Conservation (phyloP, 2,888 invertebrate species). For the Ophion slaviceki region DNA sequence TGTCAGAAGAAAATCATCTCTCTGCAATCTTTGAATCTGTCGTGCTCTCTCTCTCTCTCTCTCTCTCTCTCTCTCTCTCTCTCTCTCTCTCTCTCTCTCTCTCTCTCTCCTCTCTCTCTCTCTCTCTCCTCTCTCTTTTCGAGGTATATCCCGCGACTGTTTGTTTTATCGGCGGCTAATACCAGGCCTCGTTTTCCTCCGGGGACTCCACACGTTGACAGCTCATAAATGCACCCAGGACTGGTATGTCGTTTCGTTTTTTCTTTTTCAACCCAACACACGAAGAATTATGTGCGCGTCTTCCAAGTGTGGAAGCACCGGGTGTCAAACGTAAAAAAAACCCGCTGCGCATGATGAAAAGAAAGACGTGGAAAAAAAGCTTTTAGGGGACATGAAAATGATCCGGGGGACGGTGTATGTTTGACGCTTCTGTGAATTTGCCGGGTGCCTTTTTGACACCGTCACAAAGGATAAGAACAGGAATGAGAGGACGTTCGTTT, state of each 20-base stretch:
- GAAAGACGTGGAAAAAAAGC: constrained; percentile 52
- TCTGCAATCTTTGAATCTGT: constrained; percentile 45
- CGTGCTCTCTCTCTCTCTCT: neutral
- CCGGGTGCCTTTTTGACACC: constrained; percentile 28
- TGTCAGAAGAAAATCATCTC: constrained; percentile 44
- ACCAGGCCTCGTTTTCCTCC: constrained; percentile 52
- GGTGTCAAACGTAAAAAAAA: constrained; percentile 49
- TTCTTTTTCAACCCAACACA: constrained; percentile 22
- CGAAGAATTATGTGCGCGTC: constrained; percentile 47
- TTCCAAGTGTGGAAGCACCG: constrained; percentile 40
- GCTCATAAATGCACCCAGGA: constrained; percentile 50
- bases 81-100: too few relatives aligned
- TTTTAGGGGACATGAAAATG: constrained; percentile 57
- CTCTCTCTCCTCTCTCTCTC: too few relatives aligned
- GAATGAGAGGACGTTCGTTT: constrained; percentile 69
- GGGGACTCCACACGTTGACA: constrained; percentile 59
- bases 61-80: too few relatives aligned
- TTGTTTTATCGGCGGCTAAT: constrained; percentile 65
- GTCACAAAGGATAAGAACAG: constrained; percentile 47
- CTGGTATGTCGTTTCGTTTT: constrained; percentile 30
- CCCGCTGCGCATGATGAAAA: constrained; percentile 28
- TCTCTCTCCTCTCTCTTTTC: constrained; percentile 1
- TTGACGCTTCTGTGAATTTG: constrained; percentile 68
- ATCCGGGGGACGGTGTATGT: constrained; percentile 50
- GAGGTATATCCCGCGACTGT: constrained; percentile 42